These are phyloP conservation scores for Flabesymbios commensalis DNA, from an alignment of 2,888 invertebrate species.

Conservation along the genomic window DNA sequence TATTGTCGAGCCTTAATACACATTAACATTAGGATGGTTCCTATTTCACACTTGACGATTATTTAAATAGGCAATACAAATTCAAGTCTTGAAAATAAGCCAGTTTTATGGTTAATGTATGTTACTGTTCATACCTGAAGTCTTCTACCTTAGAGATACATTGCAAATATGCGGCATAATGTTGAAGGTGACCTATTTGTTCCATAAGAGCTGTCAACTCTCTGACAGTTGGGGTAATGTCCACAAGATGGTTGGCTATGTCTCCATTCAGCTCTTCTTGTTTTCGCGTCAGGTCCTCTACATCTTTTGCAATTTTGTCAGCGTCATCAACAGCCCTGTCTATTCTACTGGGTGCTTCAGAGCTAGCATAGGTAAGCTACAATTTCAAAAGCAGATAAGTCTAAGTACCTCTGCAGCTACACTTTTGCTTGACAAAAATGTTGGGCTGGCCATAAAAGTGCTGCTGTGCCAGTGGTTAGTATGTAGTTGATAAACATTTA, in stretches of 20 bases:
- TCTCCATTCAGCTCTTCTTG: background rate
- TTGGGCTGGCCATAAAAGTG: no score
- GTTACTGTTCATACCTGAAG: slow-evolving; percentile 2
- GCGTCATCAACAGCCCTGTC: background rate
- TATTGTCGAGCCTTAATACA: no score
- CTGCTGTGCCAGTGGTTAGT: no score
- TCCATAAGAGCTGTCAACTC: background rate
- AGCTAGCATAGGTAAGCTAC: no score
- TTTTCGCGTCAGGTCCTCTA: background rate
- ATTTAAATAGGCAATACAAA: no score
- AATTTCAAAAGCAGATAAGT: no score
- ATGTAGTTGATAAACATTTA: no score
- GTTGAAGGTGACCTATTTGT: background rate
- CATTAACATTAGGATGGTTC: no score
- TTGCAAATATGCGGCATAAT: background rate
- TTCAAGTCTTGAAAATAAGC: background rate
- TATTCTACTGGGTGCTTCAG: background rate
- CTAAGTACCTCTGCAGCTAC: no score
- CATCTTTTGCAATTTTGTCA: background rate
- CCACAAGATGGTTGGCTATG: background rate
- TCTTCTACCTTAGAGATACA: background rate
- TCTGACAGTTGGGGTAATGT: background rate
- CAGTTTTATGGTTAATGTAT: no score
- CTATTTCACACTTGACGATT: no score
- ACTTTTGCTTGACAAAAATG: no score